phyloP scores from a whole-genome alignment of 1,140 invertebrate species.

The Aphaenogaster rudis region DNA sequence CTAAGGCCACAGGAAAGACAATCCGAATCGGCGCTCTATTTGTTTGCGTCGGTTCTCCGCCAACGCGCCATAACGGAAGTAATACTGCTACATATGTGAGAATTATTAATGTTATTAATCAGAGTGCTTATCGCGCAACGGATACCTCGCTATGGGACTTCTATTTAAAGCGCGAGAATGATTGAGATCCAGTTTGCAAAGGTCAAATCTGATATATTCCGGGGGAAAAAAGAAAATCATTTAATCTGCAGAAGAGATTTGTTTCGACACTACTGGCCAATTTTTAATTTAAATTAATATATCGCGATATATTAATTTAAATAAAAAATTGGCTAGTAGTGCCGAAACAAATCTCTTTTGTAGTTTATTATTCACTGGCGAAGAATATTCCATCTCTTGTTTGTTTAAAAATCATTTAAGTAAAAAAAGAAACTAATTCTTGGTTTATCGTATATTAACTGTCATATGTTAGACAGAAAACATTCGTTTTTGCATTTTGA shows the following conservation, averaged over 20 bases:
- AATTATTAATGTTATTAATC: not conserved
- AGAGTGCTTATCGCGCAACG: not conserved
- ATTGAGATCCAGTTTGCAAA: not conserved
- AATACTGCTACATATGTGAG: not conserved
- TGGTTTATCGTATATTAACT: not conserved
- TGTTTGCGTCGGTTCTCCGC: not conserved
- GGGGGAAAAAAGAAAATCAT: not conserved
- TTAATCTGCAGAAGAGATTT: not conserved
- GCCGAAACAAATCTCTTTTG: too few relatives aligned
- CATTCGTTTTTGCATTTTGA: not conserved
- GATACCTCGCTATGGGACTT: too few relatives aligned
- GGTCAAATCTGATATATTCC: not conserved
- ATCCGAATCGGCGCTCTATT: not conserved
- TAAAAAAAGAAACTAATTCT: not conserved
- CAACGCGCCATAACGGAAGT: not conserved
- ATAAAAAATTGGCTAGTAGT: too few relatives aligned
- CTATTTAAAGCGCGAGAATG: not conserved
- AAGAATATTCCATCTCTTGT: too few relatives aligned
- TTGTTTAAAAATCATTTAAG: not conserved
- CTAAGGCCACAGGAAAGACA: not conserved
- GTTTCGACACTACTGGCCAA: too few relatives aligned
- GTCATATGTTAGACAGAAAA: not conserved
- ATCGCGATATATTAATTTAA: too few relatives aligned
- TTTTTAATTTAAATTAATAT: too few relatives aligned
- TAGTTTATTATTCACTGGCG: too few relatives aligned